A percentile compares a stretch with the other conserved stretches of the same genome.
These are phyloP conservation scores for Sminthurides bifidus DNA, from an alignment of 1,140 invertebrate species.

Conservation along the genomic window DNA sequence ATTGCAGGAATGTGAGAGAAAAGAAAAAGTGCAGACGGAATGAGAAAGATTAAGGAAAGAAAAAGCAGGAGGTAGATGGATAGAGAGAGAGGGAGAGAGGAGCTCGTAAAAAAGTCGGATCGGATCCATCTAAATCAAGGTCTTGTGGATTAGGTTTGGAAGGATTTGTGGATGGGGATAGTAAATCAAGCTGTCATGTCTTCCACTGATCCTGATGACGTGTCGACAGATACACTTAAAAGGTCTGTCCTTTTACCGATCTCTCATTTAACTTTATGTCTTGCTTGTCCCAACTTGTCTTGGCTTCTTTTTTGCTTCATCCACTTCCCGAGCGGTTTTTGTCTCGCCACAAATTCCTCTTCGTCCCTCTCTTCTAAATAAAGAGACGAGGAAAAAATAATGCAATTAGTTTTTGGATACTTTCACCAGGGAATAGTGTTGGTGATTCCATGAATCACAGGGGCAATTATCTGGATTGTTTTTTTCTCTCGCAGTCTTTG, in stretches of 20 bases:
- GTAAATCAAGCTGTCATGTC: constrained; percentile 10
- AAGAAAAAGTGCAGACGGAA: not conserved
- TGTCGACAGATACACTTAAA: constrained; percentile 11
- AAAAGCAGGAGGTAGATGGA: not conserved
- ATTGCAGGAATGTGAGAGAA: not conserved
- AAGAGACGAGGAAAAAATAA: no score
- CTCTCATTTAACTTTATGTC: not conserved
- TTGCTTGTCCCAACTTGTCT: no score
- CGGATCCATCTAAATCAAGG: not conserved
- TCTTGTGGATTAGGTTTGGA: constrained; percentile 1
- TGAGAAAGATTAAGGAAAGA: not conserved
- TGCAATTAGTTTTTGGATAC: no score
- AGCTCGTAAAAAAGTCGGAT: not conserved
- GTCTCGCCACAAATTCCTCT: no score
- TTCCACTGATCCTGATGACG: not conserved
- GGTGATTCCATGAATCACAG: no score
- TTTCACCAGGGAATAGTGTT: no score
- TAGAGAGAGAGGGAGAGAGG: not conserved
- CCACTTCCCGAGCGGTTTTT: no score
- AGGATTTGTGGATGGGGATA: not conserved
- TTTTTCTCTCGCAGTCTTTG: no score
- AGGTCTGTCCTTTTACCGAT: constrained; percentile 3
- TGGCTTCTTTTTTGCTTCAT: no score
- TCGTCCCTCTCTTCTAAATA: no score
- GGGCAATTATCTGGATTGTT: no score